These are phyloP conservation scores for Synergus japonicus DNA, from an alignment of 2,888 invertebrate genomes.

Conservation along the genomic window DNA sequence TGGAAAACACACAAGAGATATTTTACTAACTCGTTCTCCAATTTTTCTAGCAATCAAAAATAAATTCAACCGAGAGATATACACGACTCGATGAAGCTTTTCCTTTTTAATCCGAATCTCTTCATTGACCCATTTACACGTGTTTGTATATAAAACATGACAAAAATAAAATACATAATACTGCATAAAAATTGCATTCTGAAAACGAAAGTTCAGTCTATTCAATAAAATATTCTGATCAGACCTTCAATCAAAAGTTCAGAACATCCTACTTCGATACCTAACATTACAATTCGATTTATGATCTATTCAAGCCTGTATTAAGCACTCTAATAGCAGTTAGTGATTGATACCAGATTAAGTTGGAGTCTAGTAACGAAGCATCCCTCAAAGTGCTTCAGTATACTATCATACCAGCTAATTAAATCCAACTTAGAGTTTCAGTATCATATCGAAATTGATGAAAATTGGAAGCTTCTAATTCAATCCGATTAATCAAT, in stretches of 20 bases:
- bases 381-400: constrained; percentile 13
- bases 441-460: background rate
- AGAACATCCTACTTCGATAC: background rate
- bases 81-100: background rate
- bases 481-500: background rate
- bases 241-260: background rate
- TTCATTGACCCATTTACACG: background rate
- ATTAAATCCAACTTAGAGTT: constrained; percentile 9
- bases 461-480: background rate
- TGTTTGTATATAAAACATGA: background rate
- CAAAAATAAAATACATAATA: background rate
- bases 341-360: background rate
- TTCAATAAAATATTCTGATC: background rate
- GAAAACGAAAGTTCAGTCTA: background rate
- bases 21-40: background rate
- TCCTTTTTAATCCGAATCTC: background rate
- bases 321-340: background rate
- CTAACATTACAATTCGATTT: background rate
- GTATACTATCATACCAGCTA: constrained; percentile 3
- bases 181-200: background rate
- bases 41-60: background rate
- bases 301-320: constrained; percentile 22
- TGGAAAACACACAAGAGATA: background rate
- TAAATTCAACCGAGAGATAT: background rate
- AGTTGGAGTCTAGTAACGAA: constrained; percentile 16